Percentiles rank a stretch among this genome's conserved stretches.
phyloP scores from a whole-genome alignment of 2,888 invertebrate species.

The Acanthosoma haemorrhoidale region DNA sequence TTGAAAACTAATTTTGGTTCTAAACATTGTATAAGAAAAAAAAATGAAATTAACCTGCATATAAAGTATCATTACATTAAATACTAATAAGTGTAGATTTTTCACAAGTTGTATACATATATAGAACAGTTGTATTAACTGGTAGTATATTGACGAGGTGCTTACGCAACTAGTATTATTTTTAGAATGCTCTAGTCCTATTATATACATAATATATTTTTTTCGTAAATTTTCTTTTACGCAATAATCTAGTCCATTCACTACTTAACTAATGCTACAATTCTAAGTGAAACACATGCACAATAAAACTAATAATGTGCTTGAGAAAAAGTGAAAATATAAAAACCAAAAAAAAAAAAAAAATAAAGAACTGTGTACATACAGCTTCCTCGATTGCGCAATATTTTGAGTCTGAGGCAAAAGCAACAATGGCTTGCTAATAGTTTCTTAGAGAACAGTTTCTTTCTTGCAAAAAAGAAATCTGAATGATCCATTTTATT shows the following conservation, averaged over 20 bases:
- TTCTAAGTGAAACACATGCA: slow-evolving; percentile 29
- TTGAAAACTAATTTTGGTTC: slow-evolving; percentile 27
- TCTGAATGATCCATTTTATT: too few relatives aligned
- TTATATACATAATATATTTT: slow-evolving; percentile 14
- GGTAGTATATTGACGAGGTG: slow-evolving; percentile 29
- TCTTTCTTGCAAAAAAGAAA: too few relatives aligned
- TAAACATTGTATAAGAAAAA: slow-evolving; percentile 23
- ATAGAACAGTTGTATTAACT: neutral
- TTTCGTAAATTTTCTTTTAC: slow-evolving; percentile 1
- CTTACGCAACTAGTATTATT: slow-evolving; percentile 21
- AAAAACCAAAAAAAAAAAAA: neutral
- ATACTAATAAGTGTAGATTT: slow-evolving; percentile 32
- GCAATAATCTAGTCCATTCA: slow-evolving; percentile 22
- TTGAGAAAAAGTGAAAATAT: neutral
- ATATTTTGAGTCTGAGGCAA: neutral
- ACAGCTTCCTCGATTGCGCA: slow-evolving; percentile 14
- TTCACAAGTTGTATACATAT: slow-evolving; percentile 32
- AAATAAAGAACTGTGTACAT: slow-evolving; percentile 16
- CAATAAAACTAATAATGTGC: slow-evolving; percentile 25
- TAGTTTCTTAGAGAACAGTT: too few relatives aligned
- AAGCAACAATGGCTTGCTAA: too few relatives aligned
- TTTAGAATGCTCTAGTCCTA: slow-evolving; percentile 24
- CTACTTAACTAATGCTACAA: slow-evolving; percentile 6
- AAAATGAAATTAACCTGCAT: neutral
- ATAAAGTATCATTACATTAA: slow-evolving; percentile 25